These are phyloP conservation scores for Nesogale talazaci DNA, from an alignment of 2,113 vertebrate genomes.

Conservation along the genomic window DNA sequence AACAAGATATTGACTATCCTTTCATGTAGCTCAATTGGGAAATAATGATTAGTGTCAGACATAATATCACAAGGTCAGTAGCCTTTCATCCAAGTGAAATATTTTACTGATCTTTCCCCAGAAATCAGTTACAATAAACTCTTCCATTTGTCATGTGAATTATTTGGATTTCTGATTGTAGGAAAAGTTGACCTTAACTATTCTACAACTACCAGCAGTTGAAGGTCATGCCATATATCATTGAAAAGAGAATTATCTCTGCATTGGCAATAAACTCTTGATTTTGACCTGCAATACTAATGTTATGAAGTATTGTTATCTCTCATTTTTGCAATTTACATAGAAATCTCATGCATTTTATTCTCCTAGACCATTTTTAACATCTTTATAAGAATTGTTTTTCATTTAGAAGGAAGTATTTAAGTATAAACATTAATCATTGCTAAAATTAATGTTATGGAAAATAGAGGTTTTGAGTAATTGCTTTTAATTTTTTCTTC, in stretches of 20 bases:
- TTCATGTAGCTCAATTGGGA: conserved; percentile 78
- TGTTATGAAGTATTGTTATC: conserved; percentile 65
- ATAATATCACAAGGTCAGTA: conserved; percentile 76
- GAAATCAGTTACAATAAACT: conserved; percentile 77
- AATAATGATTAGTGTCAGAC: conserved; percentile 80
- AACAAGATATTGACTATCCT: conserved; percentile 81
- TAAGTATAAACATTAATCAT: conserved; percentile 43
- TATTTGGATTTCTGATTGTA: conserved; percentile 77
- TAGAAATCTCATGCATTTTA: conserved; percentile 56
- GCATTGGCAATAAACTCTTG: conserved; percentile 78
- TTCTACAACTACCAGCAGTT: conserved; percentile 71
- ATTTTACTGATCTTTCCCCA: conserved; percentile 69
- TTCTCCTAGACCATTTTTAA: conserved; percentile 28
- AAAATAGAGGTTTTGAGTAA: conserved; percentile 35
- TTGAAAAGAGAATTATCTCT: conserved; percentile 75
- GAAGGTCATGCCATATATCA: conserved; percentile 79
- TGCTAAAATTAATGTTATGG: conserved; percentile 66
- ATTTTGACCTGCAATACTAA: conserved; percentile 75
- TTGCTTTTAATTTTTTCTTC: conserved; percentile 17
- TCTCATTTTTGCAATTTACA: conserved; percentile 68
- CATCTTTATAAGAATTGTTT: conserved; percentile 13
- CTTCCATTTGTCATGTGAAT: conserved; percentile 76
- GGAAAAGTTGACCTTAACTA: conserved; percentile 74
- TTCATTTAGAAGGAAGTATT: conserved; percentile 50
- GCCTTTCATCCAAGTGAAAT: conserved; percentile 77